phyloP scores from a whole-genome alignment of 1,140 invertebrate species.

The Antheraea mylitta region DNA sequence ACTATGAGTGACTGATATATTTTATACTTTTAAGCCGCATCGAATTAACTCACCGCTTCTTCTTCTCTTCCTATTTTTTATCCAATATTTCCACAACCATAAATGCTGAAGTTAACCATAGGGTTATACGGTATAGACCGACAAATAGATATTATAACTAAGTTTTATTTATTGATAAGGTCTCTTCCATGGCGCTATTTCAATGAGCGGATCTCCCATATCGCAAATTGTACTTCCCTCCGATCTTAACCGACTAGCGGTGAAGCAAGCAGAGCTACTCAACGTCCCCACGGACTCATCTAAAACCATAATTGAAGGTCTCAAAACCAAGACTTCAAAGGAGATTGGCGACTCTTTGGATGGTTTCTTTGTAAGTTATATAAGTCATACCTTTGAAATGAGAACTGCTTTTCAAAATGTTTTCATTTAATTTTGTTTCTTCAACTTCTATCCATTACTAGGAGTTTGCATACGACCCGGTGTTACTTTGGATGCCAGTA shows the following conservation, averaged over 20 bases:
- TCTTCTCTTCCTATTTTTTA: too few relatives aligned
- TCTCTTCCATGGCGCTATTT: slow-evolving; percentile 84
- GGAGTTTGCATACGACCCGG: slow-evolving; percentile 78
- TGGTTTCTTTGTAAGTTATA: slow-evolving; percentile 71
- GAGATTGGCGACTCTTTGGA: slow-evolving; percentile 72
- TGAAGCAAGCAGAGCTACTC: slow-evolving; percentile 82
- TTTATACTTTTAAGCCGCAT: too few relatives aligned
- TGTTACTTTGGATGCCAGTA: slow-evolving; percentile 83
- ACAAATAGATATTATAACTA: too few relatives aligned
- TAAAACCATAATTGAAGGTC: slow-evolving; percentile 80
- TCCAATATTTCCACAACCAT: too few relatives aligned
- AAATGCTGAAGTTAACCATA: too few relatives aligned
- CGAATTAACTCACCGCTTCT: too few relatives aligned
- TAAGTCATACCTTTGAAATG: not conserved
- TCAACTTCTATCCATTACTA: slow-evolving; percentile 10
- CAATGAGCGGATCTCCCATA: slow-evolving; percentile 82
- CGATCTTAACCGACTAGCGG: slow-evolving; percentile 80
- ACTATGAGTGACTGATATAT: too few relatives aligned
- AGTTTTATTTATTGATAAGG: slow-evolving; percentile 38
- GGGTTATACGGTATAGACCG: too few relatives aligned
- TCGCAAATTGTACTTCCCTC: slow-evolving; percentile 58
- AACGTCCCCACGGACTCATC: slow-evolving; percentile 81
- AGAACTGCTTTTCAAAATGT: too few relatives aligned
- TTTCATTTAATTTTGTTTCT: not conserved
- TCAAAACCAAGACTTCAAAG: slow-evolving; percentile 77